These are phyloP conservation scores for Metopia argyrocephala DNA, from an alignment of 2,888 invertebrate genomes.

Conservation along the genomic window DNA sequence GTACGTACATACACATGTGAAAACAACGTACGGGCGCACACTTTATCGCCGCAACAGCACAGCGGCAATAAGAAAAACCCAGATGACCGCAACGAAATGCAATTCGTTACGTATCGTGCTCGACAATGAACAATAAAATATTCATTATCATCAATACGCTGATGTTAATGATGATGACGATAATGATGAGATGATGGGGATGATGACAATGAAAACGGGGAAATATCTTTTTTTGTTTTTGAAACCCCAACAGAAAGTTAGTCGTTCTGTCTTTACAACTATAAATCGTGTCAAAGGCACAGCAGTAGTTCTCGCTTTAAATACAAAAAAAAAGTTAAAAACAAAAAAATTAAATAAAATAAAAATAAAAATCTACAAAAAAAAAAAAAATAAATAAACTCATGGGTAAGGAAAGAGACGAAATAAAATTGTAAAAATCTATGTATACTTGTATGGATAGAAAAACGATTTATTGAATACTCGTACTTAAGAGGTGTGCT, in stretches of 20 bases:
- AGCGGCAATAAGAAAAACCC: constrained; percentile 44
- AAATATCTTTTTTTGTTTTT: neutral
- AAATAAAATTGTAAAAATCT: no score
- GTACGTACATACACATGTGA: no score
- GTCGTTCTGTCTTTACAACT: constrained; percentile 31
- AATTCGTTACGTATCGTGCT: constrained; percentile 75
- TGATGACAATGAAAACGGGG: constrained; percentile 4
- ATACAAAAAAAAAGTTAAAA: constrained; percentile 24
- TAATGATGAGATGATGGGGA: constrained; percentile 31
- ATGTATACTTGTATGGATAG: no score
- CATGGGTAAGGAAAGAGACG: no score
- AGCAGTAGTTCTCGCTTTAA: constrained; percentile 63
- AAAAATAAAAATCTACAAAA: neutral
- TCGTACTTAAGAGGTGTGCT: no score
- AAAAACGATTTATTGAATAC: no score
- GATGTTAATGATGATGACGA: constrained; percentile 21
- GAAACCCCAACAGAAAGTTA: neutral
- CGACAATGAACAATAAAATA: constrained; percentile 68
- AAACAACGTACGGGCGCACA: neutral
- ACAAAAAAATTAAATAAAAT: constrained; percentile 14
- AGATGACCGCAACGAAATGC: constrained; percentile 77
- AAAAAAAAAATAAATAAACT: no score
- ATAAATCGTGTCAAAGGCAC: constrained; percentile 64
- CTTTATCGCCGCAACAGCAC: neutral
- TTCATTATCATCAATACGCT: constrained; percentile 47